Percentiles rank a stretch among this genome's conserved stretches.
Conservation (phyloP, 2,113 vertebrate species). For the Lepus americanus region DNA sequence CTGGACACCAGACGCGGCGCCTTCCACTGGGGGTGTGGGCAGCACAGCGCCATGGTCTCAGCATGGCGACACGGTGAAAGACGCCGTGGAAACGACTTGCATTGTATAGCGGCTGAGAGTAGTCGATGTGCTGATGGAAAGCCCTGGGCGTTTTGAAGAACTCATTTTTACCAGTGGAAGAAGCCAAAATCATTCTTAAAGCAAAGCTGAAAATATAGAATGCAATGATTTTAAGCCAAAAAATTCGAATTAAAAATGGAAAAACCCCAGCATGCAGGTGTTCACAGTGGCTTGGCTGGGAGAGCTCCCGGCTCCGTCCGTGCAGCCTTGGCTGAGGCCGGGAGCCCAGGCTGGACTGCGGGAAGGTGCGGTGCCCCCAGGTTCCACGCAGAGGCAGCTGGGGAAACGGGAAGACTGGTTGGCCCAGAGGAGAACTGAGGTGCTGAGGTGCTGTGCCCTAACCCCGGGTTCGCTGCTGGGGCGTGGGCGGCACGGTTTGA, state of each 20-base stretch:
- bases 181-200: constrained; percentile 81
- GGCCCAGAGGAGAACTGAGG: too few species aligned
- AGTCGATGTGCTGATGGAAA: background rate
- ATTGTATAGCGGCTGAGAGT: background rate
- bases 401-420: too few species aligned
- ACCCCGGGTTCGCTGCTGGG: fast-evolving
- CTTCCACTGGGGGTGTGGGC: constrained; percentile 82
- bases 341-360: fast-evolving
- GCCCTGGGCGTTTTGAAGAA: constrained; percentile 17
- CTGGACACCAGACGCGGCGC: constrained; percentile 62
- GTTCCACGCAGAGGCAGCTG: fast-evolving
- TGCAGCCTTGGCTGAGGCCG: background rate
- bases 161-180: constrained; percentile 83
- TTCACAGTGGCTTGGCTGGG: background rate
- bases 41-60: fast-evolving
- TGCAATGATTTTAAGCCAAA: constrained; percentile 11
- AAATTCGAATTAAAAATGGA: background rate
- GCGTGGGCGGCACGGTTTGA: background rate
- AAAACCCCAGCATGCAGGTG: background rate
- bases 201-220: constrained; percentile 86
- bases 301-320: too few species aligned
- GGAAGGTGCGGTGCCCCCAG: constrained; percentile 76
- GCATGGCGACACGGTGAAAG: fast-evolving
- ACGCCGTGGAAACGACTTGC: too few species aligned
- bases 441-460: fast-evolving